Conservation (phyloP, 2,888 invertebrate species). For the Euplagia quadripunctaria region DNA sequence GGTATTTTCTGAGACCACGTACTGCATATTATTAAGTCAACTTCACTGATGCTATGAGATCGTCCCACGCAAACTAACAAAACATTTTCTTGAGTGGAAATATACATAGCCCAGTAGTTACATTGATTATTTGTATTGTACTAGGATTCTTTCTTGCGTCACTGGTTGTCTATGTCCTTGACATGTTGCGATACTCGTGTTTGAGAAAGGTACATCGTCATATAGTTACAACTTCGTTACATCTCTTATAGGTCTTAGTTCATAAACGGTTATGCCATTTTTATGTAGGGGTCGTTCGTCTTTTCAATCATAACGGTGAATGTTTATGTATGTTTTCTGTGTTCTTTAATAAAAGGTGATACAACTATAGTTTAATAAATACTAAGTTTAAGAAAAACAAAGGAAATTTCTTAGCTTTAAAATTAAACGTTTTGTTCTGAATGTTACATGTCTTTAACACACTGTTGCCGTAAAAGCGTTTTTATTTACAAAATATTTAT, state of each 20-base stretch:
- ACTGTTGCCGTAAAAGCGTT: too few species aligned
- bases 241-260: not conserved
- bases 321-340: not conserved
- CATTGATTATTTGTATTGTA: not conserved
- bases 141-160: conserved; percentile 10
- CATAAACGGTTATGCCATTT: not conserved
- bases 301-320: not conserved
- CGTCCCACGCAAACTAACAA: conserved; percentile 10
- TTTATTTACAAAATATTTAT: too few species aligned
- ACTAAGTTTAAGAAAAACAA: too few species aligned
- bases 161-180: conserved; percentile 1
- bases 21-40: not conserved
- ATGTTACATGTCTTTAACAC: too few species aligned
- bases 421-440: too few species aligned
- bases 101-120: conserved; percentile 7
- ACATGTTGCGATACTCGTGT: not conserved
- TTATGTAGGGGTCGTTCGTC: not conserved
- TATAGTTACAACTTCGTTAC: conserved; percentile 1
- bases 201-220: not conserved
- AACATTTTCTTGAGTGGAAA: conserved; percentile 9
- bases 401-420: too few species aligned
- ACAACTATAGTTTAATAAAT: too few species aligned
- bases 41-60: not conserved
- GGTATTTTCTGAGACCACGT: not conserved
- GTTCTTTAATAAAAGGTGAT: too few species aligned